Percentiles rank a stretch among this genome's conserved stretches.
These are phyloP conservation scores for Drosophila greeni DNA, from an alignment of 2,888 invertebrate species.

Conservation along the genomic window DNA sequence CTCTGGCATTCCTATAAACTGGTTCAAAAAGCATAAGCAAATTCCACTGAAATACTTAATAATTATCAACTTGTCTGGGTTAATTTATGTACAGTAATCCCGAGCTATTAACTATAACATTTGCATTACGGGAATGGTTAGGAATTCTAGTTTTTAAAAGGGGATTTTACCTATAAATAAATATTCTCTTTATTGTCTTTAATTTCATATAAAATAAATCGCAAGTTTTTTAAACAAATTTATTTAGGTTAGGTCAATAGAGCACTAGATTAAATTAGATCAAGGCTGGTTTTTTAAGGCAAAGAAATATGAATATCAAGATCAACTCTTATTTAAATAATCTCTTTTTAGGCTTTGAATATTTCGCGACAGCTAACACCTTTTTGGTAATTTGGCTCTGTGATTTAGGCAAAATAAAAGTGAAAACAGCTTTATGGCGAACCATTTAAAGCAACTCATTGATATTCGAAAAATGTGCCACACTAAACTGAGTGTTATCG, in stretches of 20 bases:
- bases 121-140: conserved; percentile 22
- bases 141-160: background rate
- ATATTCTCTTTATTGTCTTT: background rate
- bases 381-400: conserved; percentile 1
- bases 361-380: background rate
- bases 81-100: conserved; percentile 25
- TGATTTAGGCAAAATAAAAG: conserved; percentile 18
- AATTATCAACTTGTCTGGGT: conserved; percentile 11
- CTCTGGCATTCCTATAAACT: conserved; percentile 26
- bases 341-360: background rate
- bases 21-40: conserved; percentile 25
- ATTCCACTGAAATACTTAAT: conserved; percentile 10
- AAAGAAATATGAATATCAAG: background rate
- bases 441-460: conserved; percentile 17
- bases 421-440: conserved; percentile 6
- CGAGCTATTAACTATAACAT: conserved; percentile 10
- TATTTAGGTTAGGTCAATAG: background rate
- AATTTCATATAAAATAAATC: too few relatives aligned
- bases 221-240: too few relatives aligned
- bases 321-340: background rate
- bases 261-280: background rate
- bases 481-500: conserved; percentile 6
- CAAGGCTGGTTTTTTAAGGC: background rate
- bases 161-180: background rate
- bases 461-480: conserved; percentile 26